Evolutionary conservation across 2,113 vertebrate species (phyloP).

Genomic region (Mohoua ochrocephala): DNA sequence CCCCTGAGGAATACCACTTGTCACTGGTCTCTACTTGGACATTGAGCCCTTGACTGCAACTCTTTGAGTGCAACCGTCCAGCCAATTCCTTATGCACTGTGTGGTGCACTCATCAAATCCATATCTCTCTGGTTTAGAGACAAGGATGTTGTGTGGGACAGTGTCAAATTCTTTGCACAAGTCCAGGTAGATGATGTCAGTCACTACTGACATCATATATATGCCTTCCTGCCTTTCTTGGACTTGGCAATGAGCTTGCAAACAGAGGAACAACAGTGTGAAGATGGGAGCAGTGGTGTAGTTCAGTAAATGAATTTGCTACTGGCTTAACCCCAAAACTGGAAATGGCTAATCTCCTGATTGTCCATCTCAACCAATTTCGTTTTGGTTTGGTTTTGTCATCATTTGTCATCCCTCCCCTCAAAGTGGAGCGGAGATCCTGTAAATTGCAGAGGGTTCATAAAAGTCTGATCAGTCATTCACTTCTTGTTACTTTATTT

Average conservation of each 20-base stretch:
- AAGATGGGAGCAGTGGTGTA: not conserved
- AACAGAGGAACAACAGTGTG: not conserved
- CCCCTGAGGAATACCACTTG: not conserved
- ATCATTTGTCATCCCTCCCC: not conserved
- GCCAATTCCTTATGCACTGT: not conserved
- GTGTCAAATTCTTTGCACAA: not conserved
- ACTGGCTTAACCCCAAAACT: not conserved
- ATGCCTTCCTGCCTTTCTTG: not conserved
- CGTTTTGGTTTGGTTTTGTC: not conserved
- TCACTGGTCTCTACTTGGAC: not conserved
- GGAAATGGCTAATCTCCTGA: not conserved
- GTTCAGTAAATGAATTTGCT: not conserved
- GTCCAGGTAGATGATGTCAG: not conserved
- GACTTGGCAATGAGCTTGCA: not conserved
- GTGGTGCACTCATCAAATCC: not conserved
- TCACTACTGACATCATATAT: not conserved
- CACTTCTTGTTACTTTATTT: not conserved
- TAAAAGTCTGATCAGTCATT: not conserved
- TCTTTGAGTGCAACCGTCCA: not conserved
- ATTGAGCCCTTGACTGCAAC: not conserved
- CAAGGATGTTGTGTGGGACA: not conserved
- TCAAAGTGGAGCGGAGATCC: not conserved
- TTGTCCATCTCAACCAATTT: not conserved
- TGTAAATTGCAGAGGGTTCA: not conserved
- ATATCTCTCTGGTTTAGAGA: not conserved